Evolutionary conservation across 2,113 vertebrate species (phyloP).

Genomic region (Nesoenas mayeri): DNA sequence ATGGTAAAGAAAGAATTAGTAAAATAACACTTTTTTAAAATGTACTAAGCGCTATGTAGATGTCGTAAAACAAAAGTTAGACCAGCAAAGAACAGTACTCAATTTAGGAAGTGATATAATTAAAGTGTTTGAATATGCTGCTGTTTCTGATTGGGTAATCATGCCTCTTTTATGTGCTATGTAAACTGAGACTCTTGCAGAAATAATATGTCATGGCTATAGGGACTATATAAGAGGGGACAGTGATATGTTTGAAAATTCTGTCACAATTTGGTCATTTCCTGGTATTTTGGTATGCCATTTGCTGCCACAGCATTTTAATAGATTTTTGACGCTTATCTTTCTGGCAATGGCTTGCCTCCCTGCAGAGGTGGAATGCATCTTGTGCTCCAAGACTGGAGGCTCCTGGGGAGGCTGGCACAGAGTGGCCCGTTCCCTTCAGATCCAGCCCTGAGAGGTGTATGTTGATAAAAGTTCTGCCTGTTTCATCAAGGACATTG

Average conservation of each 20-base stretch:
- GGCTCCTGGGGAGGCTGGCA: background rate
- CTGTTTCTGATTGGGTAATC: background rate
- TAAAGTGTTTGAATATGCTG: background rate
- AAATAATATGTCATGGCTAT: background rate
- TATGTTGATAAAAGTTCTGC: background rate
- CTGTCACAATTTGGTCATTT: background rate
- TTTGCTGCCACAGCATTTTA: background rate
- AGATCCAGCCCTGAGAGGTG: background rate
- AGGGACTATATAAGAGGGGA: background rate
- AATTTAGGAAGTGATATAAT: background rate
- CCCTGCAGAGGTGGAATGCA: background rate
- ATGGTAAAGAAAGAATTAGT: background rate
- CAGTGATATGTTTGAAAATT: background rate
- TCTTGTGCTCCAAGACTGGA: background rate
- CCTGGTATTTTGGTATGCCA: background rate
- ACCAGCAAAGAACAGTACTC: background rate
- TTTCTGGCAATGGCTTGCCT: background rate
- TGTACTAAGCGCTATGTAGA: background rate
- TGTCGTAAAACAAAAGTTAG: background rate
- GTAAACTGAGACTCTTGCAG: background rate
- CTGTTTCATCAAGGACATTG: background rate
- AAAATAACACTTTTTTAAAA: too few species aligned
- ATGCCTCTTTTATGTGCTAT: background rate
- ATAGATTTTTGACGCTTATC: background rate
- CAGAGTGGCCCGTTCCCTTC: background rate